These are phyloP conservation scores for Rafetus swinhoei DNA, from an alignment of 2,113 vertebrate species.

Conservation along the genomic window DNA sequence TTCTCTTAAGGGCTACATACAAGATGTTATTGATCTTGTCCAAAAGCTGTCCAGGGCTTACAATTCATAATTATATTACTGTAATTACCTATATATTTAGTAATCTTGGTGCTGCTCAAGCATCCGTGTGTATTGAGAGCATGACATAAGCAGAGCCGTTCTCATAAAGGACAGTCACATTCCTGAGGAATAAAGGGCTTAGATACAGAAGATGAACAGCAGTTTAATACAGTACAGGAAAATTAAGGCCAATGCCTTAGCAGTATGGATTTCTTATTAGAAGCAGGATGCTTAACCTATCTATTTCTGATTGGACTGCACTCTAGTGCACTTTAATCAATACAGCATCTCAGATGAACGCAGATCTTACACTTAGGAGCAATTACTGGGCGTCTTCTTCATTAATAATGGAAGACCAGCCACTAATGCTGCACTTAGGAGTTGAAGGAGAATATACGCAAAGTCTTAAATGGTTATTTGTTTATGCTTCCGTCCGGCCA, in stretches of 20 bases:
- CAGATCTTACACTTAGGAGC: background rate
- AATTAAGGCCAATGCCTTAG: background rate
- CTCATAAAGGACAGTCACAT: background rate
- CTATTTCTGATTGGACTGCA: background rate
- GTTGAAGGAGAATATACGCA: background rate
- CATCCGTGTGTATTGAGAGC: background rate
- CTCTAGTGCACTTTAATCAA: constrained; percentile 5
- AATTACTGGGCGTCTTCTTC: constrained; percentile 28
- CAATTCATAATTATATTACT: background rate
- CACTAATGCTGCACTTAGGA: constrained; percentile 9
- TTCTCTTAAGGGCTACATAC: background rate
- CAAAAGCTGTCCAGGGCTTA: background rate
- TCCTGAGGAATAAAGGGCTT: background rate
- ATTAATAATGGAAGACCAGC: background rate
- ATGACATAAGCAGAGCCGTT: background rate
- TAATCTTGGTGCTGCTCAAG: background rate
- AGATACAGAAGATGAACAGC: too few species aligned
- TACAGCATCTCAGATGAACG: background rate
- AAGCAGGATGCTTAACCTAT: background rate
- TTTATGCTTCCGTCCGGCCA: constrained; percentile 12
- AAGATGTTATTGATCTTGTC: background rate
- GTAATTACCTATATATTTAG: background rate
- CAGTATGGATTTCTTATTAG: background rate
- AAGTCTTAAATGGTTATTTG: background rate
- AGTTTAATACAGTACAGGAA: background rate